Evolutionary conservation across 2,888 invertebrate species (phyloP), one percentile per base, ranked within the genome.

Genomic region (Hartigia nigra): DNA sequence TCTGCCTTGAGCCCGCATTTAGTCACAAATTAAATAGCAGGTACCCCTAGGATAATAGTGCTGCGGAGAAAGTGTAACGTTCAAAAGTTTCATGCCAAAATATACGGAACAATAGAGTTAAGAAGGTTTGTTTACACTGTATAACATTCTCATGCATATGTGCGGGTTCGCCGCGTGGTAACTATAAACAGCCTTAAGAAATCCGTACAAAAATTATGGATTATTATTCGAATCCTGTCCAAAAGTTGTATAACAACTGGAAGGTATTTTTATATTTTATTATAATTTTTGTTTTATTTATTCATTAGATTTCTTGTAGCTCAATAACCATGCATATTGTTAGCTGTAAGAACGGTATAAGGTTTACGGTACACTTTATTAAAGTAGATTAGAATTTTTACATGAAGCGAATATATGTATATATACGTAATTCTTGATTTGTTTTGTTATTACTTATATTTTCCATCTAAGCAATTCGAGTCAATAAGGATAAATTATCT

Each of bases 1-100:
- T 72, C 72, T 12, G 72, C 72, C 72, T 72, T 72, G 72, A 72
- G 72, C 72, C 72, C 72, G 31, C 32, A 72, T 72, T 55, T 55
- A 55, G 23, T 55, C 55, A 23, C 23, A 55, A 12, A 31, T 1
- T 23, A 72, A 31, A 55, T 14, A 72, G 5, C 31, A 72, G 4
- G 4, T 72, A 32, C 31, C 72, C 31, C 12, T 70, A 9, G 72
- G 31, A 72, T n/a, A 72, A 72, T 34, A 31, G 34, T 14, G 55
- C 9, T 55, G 31, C 14, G 14, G 72, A 72, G 72, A 72, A 72
- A 72, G 72, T 72, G 14, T 72, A 34, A 72, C 72, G 34, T 34
- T 31, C 9, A 55, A 55, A 23, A 55, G 9, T 55, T 23, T 55
- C 1, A 9, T 55, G 23, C 55, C 55, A 34, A 34, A 34, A 34